phyloP scores from a whole-genome alignment of 2,888 invertebrate genomes.

The Limnephilus auricula region DNA sequence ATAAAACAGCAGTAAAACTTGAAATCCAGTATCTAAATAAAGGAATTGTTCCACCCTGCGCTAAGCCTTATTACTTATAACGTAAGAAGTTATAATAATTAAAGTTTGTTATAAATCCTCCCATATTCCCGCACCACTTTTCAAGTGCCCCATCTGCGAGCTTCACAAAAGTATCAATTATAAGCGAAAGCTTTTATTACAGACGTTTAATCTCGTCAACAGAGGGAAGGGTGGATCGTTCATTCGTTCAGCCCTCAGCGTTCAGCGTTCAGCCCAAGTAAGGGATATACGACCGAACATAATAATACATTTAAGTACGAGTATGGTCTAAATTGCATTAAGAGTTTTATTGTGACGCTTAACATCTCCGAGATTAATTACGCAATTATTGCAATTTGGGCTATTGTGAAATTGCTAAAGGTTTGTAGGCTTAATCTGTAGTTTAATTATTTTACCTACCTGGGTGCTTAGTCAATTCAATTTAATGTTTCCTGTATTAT shows the following conservation, averaged over 20 bases:
- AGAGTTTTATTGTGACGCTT: conserved; percentile 28
- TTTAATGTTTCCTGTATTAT: background rate
- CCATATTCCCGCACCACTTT: conserved; percentile 12
- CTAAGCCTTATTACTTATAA: background rate
- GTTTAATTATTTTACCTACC: background rate
- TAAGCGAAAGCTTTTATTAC: conserved; percentile 64
- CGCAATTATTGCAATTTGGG: background rate
- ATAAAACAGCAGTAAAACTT: background rate
- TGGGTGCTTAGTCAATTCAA: background rate
- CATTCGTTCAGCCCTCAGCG: background rate
- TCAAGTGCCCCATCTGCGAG: conserved; percentile 60
- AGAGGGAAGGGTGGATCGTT: conserved; percentile 50
- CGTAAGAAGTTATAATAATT: background rate
- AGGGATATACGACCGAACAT: background rate
- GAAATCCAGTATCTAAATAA: background rate
- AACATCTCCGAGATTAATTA: conserved; percentile 33
- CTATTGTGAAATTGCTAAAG: background rate
- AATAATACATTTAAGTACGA: conserved; percentile 15
- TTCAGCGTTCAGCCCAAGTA: background rate
- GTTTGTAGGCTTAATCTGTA: background rate
- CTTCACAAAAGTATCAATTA: conserved; percentile 64
- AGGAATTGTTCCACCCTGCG: background rate
- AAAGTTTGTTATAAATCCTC: background rate
- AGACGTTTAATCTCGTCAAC: conserved; percentile 62
- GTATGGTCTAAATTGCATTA: background rate